Base-by-base conservation (phyloP, 2,797 vertebrate genomes). In the Melanotaenia pygmaea region DNA sequence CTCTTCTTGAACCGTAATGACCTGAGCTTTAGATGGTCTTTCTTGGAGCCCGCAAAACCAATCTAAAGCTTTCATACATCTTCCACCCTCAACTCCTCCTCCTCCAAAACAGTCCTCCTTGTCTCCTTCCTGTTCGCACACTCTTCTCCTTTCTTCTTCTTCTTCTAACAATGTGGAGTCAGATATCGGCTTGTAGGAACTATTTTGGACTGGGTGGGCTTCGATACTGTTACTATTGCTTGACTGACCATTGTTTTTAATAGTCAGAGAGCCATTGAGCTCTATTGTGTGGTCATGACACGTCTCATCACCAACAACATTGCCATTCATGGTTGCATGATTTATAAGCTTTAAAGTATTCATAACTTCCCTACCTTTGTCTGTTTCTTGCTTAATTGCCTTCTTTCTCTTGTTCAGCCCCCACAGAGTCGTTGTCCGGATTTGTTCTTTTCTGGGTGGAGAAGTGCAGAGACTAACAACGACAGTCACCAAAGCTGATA, bases 371-470 rank as follows among this genome's bases (percentile, higher is more conserved):
- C n/a, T 53, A 40, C 16, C 6, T 26, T 50, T 67, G 13, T 32
- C 30, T 0, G 35, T 67, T 35, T 43, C 67, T 40, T 66, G 24
- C 7, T 16, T 38, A 58, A 67, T 81, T 2, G 38, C 61, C 51
- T 30, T 82, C 74, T 67, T 85, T 50, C 53, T 81, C 64, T 67
- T 59, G 1, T 67, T 79, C 10, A 96, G 72, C 0, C 96, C 97
- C 97, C 97, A 98, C 59, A 98, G 86, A 5, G 97, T 99, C 16
- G 97, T 97, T 4, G 93, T 95, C 57, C 87, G 78, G n/a, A 97
- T 91, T 86, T 96, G 96, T 26, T 97, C 96, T 67, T 94, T 91
- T 0, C 77, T 89, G 12, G 97, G 97, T 0, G 96, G 95, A 7
- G 95, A 79, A 0, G 96, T 98, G 70, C 96, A 95, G 2, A 98